Conservation (phyloP, 2,113 vertebrate genomes). For the Nibea coibor region DNA sequence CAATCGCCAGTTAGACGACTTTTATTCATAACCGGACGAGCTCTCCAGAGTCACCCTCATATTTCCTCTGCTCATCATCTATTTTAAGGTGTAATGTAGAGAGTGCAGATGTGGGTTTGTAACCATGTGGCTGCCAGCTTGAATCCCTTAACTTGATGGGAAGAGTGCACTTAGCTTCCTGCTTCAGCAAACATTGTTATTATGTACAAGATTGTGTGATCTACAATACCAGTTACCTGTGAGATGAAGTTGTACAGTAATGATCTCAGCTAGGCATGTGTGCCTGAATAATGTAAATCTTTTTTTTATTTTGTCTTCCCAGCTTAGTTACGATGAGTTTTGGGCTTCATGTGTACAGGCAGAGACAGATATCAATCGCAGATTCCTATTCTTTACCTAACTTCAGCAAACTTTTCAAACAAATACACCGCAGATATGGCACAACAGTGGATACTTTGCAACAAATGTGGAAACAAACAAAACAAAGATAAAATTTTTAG, state of each 20-base stretch:
- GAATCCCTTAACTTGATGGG: not conserved
- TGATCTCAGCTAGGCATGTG: not conserved
- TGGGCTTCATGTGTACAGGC: not conserved
- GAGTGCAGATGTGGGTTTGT: not conserved
- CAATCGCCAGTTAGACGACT: not conserved
- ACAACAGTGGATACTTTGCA: not conserved
- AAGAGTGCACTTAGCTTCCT: not conserved
- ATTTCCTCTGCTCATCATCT: not conserved
- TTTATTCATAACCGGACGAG: not conserved
- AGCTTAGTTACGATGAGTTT: not conserved
- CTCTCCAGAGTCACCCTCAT: not conserved
- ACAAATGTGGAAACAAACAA: not conserved
- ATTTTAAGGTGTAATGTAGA: slow-evolving; percentile 3
- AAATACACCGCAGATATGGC: not conserved
- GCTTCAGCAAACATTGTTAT: not conserved
- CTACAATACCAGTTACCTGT: not conserved
- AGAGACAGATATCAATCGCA: not conserved
- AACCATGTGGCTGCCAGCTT: not conserved
- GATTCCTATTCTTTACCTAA: not conserved
- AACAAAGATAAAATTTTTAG: not conserved
- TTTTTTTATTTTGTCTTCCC: not conserved
- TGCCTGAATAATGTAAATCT: not conserved
- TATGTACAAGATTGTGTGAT: not conserved
- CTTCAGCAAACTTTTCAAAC: not conserved
- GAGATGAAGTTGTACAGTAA: not conserved